A percentile compares a stretch with the other conserved stretches of the same genome.
These are phyloP conservation scores for Pheosia tremula DNA, from an alignment of 2,888 invertebrate genomes.

Conservation along the genomic window DNA sequence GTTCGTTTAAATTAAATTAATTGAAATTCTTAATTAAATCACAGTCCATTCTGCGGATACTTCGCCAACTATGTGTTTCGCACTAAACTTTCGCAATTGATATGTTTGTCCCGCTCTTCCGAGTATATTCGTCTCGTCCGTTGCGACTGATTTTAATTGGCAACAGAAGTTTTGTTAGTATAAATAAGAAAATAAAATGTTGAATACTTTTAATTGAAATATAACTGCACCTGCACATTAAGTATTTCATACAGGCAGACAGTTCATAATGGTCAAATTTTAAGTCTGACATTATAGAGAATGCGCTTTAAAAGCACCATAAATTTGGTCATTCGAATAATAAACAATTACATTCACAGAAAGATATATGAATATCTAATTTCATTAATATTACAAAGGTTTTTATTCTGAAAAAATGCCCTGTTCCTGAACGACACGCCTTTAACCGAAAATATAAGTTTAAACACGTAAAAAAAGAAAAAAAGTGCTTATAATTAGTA, in stretches of 20 bases:
- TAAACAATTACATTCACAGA: too few relatives aligned
- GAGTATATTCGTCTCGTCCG: background rate
- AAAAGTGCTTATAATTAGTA: background rate
- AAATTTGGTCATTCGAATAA: too few relatives aligned
- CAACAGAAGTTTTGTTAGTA: constrained; percentile 5
- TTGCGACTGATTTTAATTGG: constrained; percentile 20
- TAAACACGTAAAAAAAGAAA: background rate
- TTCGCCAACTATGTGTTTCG: constrained; percentile 29
- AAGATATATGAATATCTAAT: too few relatives aligned
- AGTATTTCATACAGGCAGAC: too few relatives aligned
- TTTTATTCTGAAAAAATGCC: too few relatives aligned
- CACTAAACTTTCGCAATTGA: constrained; percentile 21
- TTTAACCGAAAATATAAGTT: background rate
- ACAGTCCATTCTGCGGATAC: constrained; percentile 34
- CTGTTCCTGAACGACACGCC: too few relatives aligned
- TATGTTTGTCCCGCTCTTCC: constrained; percentile 21
- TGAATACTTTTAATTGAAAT: background rate
- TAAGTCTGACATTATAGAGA: too few relatives aligned
- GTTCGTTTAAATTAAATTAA: constrained; percentile 47
- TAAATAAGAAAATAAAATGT: background rate
- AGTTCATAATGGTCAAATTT: too few relatives aligned
- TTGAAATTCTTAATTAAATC: constrained; percentile 63
- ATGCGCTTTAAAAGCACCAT: too few relatives aligned
- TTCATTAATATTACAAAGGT: too few relatives aligned
- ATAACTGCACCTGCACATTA: background rate